Base-by-base conservation (phyloP, 2,888 invertebrate species). In the Criorhina ranunculi region DNA sequence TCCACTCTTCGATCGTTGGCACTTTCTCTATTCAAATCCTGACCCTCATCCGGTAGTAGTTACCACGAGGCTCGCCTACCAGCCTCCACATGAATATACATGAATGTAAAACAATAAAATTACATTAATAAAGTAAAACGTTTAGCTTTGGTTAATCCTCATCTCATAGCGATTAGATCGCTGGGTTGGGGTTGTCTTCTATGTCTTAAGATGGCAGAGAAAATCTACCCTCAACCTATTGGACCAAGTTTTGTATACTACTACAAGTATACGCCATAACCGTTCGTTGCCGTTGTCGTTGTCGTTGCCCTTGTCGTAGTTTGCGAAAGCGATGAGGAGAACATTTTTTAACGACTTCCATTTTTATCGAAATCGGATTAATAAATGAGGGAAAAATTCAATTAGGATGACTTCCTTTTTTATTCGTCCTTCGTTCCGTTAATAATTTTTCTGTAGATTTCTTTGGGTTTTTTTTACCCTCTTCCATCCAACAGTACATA, bases 321-420 rank as follows among this genome's bases (percentile, higher is more conserved):
- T 51, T 59, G 57, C 24, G 53, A 60, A 44, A 44, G 51, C 64
- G 49, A 57, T 57, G 53, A 49, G 37, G 46, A 55, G 66, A 66
- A 82, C 62, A 37, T 69, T 73, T 83, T 83, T 79, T 83, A 79
- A 73, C 67, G 83, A 83, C 73, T 83, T 83, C 79, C 79, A 57
- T 79, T 83, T 78, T 73, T 67, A 83, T 83, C 51, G 69, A 79
- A 83, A 83, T 79, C 73, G 73, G 67, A 83, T 83, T 83, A 83
- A 83, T 83, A 79, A 79, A 73, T 83, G 83, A 75, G 64, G 60
- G 57, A 53, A 78, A 73, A 83, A 83, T 79, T 62, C 79, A 83
- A 83, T 79, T 69, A 83, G 73, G 67, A 73, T 67, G 73, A 62
- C 67, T 83, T 79, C 73, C 73, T 57, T 59, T 75, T 75, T 69